Percentiles rank a stretch among this genome's conserved stretches.
Evolutionary conservation across 2,888 invertebrate species (phyloP).

Genomic region (Dicyrtomina minuta): DNA sequence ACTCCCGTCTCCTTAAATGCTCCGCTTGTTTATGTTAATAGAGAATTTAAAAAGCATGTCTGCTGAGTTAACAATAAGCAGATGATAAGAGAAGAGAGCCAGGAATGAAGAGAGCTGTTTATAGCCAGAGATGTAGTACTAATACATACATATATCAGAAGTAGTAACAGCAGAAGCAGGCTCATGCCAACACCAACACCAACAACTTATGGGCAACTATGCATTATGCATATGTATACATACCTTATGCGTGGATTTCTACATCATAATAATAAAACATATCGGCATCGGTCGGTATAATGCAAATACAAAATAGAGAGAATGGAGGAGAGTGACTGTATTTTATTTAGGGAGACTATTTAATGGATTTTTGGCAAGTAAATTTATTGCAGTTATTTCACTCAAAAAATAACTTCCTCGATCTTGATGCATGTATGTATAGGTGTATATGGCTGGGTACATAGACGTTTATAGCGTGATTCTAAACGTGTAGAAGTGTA

Average conservation of each 20-base stretch:
- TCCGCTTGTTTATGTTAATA: neutral
- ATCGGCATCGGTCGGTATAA: neutral
- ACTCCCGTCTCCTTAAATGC: too few relatives aligned
- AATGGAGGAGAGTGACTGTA: too few relatives aligned
- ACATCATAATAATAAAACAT: too few relatives aligned
- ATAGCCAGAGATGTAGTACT: too few relatives aligned
- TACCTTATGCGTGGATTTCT: too few relatives aligned
- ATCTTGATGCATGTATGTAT: neutral
- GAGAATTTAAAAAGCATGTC: slow-evolving; percentile 14
- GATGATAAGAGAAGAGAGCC: slow-evolving; percentile 7
- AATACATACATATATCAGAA: too few relatives aligned
- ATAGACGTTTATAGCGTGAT: too few relatives aligned
- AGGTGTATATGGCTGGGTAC: neutral
- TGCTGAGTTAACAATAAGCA: slow-evolving; percentile 25
- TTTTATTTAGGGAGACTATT: neutral
- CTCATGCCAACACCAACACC: too few relatives aligned
- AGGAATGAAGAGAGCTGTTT: too few relatives aligned
- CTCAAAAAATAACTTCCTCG: neutral
- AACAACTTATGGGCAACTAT: too few relatives aligned
- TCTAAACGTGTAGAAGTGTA: too few relatives aligned
- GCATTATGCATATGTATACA: too few relatives aligned
- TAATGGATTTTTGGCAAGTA: slow-evolving; percentile 33
- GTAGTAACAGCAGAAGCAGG: neutral
- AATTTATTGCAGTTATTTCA: slow-evolving; percentile 26
- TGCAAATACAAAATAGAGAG: neutral